Base-by-base conservation (phyloP, 2,888 invertebrate species). In the Belgica antarctica region DNA sequence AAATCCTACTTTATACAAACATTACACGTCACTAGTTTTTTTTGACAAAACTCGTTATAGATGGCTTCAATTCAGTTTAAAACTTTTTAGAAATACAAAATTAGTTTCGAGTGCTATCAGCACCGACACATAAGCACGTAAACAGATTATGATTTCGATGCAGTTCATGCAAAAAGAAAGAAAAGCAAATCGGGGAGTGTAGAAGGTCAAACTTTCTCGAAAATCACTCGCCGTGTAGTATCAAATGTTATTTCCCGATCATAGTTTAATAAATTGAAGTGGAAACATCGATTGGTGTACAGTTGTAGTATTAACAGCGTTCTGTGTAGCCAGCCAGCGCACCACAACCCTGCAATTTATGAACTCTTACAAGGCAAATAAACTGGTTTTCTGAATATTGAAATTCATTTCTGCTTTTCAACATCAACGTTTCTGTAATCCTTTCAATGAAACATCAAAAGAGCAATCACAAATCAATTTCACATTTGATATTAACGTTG, bases 401-500 rank as follows among this genome's bases (percentile, higher is more conserved):
- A 57, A 57, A 22, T 22, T 57, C 22, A 57, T n/a, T 57, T 57
- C 19, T n/a, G 57, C 57, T 22, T 22, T 57, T 8, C 7, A 22
- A 57, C 24, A 15, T 57, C 24, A 57, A 22, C 15, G 15, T 47
- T 31, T 52, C 66, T 47, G 52, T 66, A 66, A 47, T 66, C 66
- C 66, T 34, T 47, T 66, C 22, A 8, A 66, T 19, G 10, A 63
- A 47, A 66, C 66, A 66, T 66, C 66, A 66, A 66, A 66, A 66
- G 52, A 28, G 47, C 66, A 66, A 66, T 66, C 66, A 66, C 12
- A 66, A 66, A 66, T 66, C 66, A 66, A 66, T 66, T 66, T 66
- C 31, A 41, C 34, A 34, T 47, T 65, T 46, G 15, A 22, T 47
- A 36, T 66, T 66, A 52, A 47, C 46, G 47, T 66, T 28, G 15